A percentile compares a stretch with the other conserved stretches of the same genome.
These are phyloP conservation scores for Equus quagga DNA, from an alignment of 2,113 vertebrate species.

Conservation along the genomic window DNA sequence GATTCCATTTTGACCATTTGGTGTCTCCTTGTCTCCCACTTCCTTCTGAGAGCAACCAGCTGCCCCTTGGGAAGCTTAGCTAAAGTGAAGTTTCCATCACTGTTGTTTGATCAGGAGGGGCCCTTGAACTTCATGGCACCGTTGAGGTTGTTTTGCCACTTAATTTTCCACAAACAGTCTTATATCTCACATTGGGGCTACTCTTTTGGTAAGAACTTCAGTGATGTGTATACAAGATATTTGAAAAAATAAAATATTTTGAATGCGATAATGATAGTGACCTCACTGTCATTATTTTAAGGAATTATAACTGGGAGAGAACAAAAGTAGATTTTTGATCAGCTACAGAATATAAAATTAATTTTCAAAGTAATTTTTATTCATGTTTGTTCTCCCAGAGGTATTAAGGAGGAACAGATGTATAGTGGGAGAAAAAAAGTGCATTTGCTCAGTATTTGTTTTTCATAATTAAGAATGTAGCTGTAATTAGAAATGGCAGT, in stretches of 20 bases:
- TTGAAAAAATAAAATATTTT: background rate
- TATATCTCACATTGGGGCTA: background rate
- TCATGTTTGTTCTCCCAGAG: conserved; percentile 64
- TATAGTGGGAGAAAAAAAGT: background rate
- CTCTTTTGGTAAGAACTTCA: background rate
- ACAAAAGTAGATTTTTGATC: conserved; percentile 64
- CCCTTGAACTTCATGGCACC: background rate
- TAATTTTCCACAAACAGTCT: background rate
- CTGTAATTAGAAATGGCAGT: background rate
- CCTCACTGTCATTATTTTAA: background rate
- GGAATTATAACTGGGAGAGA: background rate
- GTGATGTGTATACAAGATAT: background rate
- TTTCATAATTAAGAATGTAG: conserved; percentile 14
- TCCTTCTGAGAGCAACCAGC: background rate
- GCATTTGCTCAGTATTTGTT: background rate
- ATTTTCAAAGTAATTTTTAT: conserved; percentile 75
- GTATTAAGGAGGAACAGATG: conserved; percentile 58
- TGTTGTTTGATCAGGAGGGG: background rate
- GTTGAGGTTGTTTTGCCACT: background rate
- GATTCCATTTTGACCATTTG: background rate
- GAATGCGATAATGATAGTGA: background rate
- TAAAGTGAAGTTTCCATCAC: background rate
- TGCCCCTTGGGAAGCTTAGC: background rate
- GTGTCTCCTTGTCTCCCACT: background rate
- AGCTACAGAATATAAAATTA: conserved; percentile 78